Evolutionary conservation across 1,140 invertebrate genomes (phyloP).

Genomic region (Aphidius gifuensis): DNA sequence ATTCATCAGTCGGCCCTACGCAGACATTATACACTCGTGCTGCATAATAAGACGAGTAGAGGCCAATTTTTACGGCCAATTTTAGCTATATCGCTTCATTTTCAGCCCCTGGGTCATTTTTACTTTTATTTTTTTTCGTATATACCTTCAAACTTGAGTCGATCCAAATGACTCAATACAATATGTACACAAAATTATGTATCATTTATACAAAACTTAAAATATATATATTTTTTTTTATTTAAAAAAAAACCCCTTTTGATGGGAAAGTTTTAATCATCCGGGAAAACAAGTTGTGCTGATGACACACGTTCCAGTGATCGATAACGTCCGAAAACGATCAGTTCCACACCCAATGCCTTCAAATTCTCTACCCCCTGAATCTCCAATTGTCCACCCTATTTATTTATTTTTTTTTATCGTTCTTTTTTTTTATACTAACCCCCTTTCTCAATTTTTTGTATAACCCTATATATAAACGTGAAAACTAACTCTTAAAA

Average conservation of each 20-base stretch:
- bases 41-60: conserved; percentile 29
- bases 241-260: conserved; percentile 16
- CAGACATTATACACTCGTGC: conserved; percentile 9
- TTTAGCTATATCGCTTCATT: conserved; percentile 15
- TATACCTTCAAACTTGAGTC: neutral
- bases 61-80: conserved; percentile 24
- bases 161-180: too few species aligned
- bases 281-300: conserved; percentile 1
- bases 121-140: conserved; percentile 1
- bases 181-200: too few species aligned
- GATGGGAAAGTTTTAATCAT: conserved; percentile 21
- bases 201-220: too few species aligned
- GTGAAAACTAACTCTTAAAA: too few species aligned
- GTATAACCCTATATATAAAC: too few species aligned
- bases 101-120: neutral
- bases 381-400: too few species aligned
- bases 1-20: conserved; percentile 29
- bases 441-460: too few species aligned
- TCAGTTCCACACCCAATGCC: conserved; percentile 10
- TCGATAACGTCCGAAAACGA: conserved; percentile 17
- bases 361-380: too few species aligned
- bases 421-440: too few species aligned
- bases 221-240: too few species aligned
- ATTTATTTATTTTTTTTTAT: too few species aligned
- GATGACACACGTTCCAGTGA: conserved; percentile 22